phyloP scores from a whole-genome alignment of 2,888 invertebrate genomes.

The Drosophila monieri region DNA sequence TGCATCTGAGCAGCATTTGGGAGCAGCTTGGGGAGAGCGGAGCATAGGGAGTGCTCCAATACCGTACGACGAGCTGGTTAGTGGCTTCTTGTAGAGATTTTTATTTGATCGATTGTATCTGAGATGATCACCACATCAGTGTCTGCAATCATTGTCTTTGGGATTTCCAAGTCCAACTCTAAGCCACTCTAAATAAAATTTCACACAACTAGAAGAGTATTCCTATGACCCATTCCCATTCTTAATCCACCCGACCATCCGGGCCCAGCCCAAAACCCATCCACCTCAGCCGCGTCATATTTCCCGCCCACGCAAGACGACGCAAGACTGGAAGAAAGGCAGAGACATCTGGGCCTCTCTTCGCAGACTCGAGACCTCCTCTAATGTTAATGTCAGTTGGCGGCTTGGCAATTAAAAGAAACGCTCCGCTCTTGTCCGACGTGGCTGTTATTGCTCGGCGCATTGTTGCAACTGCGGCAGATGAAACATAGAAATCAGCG shows the following conservation, averaged over 20 bases:
- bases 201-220: too few relatives aligned
- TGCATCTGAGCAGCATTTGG: constrained; percentile 37
- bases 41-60: constrained; percentile 47
- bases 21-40: constrained; percentile 40
- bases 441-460: constrained; percentile 29
- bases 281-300: constrained; percentile 65
- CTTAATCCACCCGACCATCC: constrained; percentile 29
- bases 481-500: constrained; percentile 75
- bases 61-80: constrained; percentile 64
- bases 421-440: constrained; percentile 55
- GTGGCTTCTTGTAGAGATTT: constrained; percentile 27
- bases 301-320: constrained; percentile 65
- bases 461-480: constrained; percentile 65
- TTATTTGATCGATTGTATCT: constrained; percentile 72
- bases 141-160: neutral
- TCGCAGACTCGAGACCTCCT: constrained; percentile 44
- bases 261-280: neutral
- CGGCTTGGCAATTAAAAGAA: constrained; percentile 77
- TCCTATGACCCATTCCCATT: neutral
- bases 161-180: neutral
- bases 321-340: constrained; percentile 19
- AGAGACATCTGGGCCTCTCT: constrained; percentile 22
- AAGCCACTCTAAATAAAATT: constrained; percentile 20
- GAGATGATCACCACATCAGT: constrained; percentile 37
- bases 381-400: constrained; percentile 68